Conservation (phyloP, 92 coral and sea anemone genomes). For the Muricea muricata region DNA sequence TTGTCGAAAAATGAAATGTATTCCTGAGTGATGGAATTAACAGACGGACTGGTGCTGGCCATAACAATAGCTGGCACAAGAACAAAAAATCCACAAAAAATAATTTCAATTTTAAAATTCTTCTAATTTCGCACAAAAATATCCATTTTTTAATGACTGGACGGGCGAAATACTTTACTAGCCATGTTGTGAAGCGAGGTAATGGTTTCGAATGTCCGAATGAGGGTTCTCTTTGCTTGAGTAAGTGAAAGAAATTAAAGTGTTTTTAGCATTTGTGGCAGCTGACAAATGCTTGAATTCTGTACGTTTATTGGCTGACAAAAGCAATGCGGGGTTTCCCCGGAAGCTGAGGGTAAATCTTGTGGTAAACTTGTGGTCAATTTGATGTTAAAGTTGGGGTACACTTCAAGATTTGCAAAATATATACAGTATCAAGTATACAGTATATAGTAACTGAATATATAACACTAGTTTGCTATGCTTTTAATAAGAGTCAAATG, state of each 20-base stretch:
- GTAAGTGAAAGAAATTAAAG: constrained; percentile 22
- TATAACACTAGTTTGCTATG: too few relatives aligned
- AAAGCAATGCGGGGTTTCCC: not conserved
- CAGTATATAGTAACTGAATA: too few relatives aligned
- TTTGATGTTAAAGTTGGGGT: too few relatives aligned
- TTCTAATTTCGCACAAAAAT: not conserved
- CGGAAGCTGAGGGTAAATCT: not conserved
- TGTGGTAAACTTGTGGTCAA: too few relatives aligned
- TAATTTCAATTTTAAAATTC: not conserved
- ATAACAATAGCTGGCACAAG: constrained; percentile 7
- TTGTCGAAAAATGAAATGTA: too few relatives aligned
- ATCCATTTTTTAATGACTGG: not conserved
- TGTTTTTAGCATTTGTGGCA: not conserved
- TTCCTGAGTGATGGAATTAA: not conserved
- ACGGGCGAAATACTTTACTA: constrained; percentile 17
- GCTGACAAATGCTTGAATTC: not conserved
- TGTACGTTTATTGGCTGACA: not conserved
- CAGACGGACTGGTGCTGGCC: not conserved
- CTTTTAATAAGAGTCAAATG: too few relatives aligned
- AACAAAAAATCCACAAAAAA: not conserved
- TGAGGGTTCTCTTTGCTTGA: constrained; percentile 69
- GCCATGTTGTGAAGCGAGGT: constrained; percentile 52
- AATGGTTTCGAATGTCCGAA: constrained; percentile 74
- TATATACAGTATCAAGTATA: too few relatives aligned
- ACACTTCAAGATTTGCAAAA: too few relatives aligned